A percentile compares a stretch with the other conserved stretches of the same genome.
These are phyloP conservation scores for Helarctos malayanus DNA, from an alignment of 2,797 vertebrate genomes.

Conservation along the genomic window DNA sequence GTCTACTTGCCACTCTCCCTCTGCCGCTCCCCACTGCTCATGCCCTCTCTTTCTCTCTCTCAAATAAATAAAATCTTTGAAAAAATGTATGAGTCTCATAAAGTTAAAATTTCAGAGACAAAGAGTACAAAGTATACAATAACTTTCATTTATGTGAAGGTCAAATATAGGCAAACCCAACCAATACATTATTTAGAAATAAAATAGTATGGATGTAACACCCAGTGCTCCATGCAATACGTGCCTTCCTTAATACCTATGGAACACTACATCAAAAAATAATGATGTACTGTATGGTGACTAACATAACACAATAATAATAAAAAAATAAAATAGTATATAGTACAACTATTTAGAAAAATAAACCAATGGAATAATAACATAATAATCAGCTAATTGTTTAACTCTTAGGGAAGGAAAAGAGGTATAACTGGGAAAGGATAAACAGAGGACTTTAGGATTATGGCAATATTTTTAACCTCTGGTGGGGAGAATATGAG, in stretches of 20 bases:
- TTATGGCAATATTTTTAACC: not conserved
- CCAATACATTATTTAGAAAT: not conserved
- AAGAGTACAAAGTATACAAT: not conserved
- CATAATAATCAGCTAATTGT: not conserved
- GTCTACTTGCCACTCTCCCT: no score
- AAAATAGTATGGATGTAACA: not conserved
- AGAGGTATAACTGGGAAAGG: not conserved
- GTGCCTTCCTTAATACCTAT: no score
- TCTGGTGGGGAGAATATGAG: not conserved
- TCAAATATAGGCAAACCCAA: not conserved
- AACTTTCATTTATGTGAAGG: not conserved
- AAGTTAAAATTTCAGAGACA: not conserved
- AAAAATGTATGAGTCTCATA: not conserved
- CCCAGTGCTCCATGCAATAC: no score
- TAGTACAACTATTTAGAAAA: not conserved
- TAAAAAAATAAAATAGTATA: not conserved
- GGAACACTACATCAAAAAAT: no score
- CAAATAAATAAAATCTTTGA: no score
- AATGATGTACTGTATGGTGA: no score
- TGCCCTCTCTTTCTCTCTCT: no score
- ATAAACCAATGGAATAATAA: not conserved
- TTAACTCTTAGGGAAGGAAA: not conserved
- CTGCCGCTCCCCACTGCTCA: no score
- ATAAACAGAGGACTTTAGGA: not conserved
- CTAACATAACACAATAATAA: no score